phyloP scores from a whole-genome alignment of 1,140 invertebrate species.

The Pentalonia nigronervosa region DNA sequence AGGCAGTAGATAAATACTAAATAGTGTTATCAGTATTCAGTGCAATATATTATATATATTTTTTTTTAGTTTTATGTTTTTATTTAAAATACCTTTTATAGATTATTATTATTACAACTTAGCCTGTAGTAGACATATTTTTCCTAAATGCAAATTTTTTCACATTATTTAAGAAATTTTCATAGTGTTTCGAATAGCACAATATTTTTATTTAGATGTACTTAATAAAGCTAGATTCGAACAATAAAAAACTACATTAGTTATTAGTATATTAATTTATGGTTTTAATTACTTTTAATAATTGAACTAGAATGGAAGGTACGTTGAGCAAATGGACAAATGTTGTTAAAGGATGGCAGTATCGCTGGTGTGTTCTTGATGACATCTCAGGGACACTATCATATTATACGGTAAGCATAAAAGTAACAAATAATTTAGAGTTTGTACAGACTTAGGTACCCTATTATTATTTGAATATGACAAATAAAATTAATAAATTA shows the following conservation, averaged over 20 bases:
- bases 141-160: not conserved
- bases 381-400: conserved; percentile 92
- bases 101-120: conserved; percentile 8
- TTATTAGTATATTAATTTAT: conserved; percentile 20
- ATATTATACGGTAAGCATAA: conserved; percentile 91
- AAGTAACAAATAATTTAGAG: not conserved
- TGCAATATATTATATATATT: conserved; percentile 21
- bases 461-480: not conserved
- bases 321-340: conserved; percentile 99
- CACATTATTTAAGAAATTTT: not conserved
- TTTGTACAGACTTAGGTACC: not conserved
- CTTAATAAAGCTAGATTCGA: not conserved
- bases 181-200: not conserved
- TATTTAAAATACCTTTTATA: not conserved
- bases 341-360: conserved; percentile 99
- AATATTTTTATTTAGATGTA: not conserved
- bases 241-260: conserved; percentile 45
- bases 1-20: conserved; percentile 32
- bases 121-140: not conserved
- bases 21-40: conserved; percentile 25
- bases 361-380: conserved; percentile 98
- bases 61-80: conserved; percentile 20
- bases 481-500: not conserved
- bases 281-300: conserved; percentile 30
- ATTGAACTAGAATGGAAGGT: conserved; percentile 79